Percentiles rank a stretch among this genome's conserved stretches.
Conservation (phyloP, 2,113 vertebrate genomes). For the Oplegnathus fasciatus region DNA sequence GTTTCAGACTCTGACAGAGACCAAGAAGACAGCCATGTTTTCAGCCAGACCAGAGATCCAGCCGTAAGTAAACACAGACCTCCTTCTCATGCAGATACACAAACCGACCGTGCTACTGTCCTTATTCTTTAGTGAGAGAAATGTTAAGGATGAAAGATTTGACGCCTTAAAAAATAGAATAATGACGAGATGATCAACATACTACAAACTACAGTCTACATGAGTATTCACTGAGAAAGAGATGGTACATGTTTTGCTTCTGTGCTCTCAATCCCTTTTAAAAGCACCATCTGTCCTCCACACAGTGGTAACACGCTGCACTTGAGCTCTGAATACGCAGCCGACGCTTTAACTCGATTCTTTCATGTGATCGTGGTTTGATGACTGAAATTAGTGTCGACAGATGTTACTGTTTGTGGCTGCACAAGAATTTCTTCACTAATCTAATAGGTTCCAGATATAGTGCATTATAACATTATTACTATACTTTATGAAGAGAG, state of each 20-base stretch:
- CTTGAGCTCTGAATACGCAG: neutral
- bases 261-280: neutral
- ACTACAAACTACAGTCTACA: neutral
- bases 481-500: neutral
- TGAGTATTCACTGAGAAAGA: neutral
- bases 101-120: neutral
- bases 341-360: neutral
- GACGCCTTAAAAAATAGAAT: neutral
- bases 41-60: conserved; percentile 75
- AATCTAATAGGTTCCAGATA: neutral
- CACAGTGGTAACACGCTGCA: neutral
- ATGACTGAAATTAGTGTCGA: neutral
- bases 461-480: neutral
- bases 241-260: conserved; percentile 1
- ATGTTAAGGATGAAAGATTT: neutral
- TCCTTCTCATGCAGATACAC: neutral
- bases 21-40: conserved; percentile 80
- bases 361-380: neutral
- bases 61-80: conserved; percentile 72
- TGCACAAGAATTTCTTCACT: neutral
- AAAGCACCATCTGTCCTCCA: conserved; percentile 19
- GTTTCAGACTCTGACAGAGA: conserved; percentile 83
- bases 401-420: conserved; percentile 3
- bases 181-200: neutral
- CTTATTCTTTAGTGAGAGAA: neutral